Evolutionary conservation across 1,140 invertebrate genomes (phyloP).

Genomic region (Diorhabda elongata): DNA sequence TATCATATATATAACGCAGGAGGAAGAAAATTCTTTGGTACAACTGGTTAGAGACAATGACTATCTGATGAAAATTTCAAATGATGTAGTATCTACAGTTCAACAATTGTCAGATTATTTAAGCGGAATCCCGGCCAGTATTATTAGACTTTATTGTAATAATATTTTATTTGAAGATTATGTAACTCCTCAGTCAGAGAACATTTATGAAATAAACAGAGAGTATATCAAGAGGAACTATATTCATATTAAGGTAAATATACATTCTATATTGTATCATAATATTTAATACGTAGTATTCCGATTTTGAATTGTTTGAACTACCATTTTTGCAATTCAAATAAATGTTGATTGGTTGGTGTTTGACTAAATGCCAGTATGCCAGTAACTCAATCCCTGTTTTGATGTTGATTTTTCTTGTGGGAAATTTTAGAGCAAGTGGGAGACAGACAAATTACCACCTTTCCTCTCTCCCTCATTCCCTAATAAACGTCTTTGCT

Average conservation of each 20-base stretch:
- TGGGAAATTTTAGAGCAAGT: too few species aligned
- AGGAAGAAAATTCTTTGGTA: slow-evolving; percentile 22
- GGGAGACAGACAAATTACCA: too few species aligned
- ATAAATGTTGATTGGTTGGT: too few species aligned
- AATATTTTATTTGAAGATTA: slow-evolving; percentile 37
- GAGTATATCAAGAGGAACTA: slow-evolving; percentile 30
- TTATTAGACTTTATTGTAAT: slow-evolving; percentile 39
- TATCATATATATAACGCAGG: slow-evolving; percentile 31
- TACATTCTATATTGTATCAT: background rate
- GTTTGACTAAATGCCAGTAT: too few species aligned
- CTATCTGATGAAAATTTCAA: slow-evolving; percentile 23
- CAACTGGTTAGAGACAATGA: slow-evolving; percentile 28
- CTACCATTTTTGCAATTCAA: too few species aligned
- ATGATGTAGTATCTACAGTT: slow-evolving; percentile 25
- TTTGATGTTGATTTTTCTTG: too few species aligned
- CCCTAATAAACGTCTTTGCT: too few species aligned
- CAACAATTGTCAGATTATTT: slow-evolving; percentile 27
- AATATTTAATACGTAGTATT: background rate
- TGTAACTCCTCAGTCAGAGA: slow-evolving; percentile 33
- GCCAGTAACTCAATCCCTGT: too few species aligned
- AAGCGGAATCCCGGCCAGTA: slow-evolving; percentile 30
- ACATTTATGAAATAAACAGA: slow-evolving; percentile 35
- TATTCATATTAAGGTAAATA: slow-evolving; percentile 30
- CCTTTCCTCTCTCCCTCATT: too few species aligned
- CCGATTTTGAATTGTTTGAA: too few species aligned